phyloP scores from a whole-genome alignment of 2,888 invertebrate genomes.

The Caenorhabditis uteleia region DNA sequence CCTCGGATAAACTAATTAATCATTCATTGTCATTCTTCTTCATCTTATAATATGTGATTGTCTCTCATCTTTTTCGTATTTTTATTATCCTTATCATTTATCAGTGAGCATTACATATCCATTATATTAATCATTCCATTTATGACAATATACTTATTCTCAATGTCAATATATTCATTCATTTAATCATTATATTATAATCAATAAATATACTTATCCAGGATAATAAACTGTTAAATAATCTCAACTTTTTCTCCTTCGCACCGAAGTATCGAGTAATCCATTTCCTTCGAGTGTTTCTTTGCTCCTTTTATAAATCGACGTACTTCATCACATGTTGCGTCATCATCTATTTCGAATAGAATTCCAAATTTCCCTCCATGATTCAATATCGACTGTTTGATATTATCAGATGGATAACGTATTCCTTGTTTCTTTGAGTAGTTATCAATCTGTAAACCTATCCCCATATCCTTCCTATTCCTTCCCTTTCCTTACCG shows the following conservation, averaged over 20 bases:
- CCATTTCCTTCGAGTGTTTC: slow-evolving; percentile 24
- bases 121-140: background rate
- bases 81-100: no score
- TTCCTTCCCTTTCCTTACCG: no score
- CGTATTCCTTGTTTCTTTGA: slow-evolving; percentile 17
- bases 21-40: no score
- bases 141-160: background rate
- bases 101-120: no score
- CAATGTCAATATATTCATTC: background rate
- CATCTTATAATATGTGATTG: no score
- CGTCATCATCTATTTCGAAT: slow-evolving; percentile 18
- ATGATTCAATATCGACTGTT: slow-evolving; percentile 23
- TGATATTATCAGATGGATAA: slow-evolving; percentile 30
- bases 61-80: no score
- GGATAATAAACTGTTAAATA: slow-evolving; percentile 11
- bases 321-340: slow-evolving; percentile 22
- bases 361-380: slow-evolving; percentile 30
- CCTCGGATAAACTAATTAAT: no score
- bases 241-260: slow-evolving; percentile 17
- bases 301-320: slow-evolving; percentile 29
- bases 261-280: slow-evolving; percentile 23
- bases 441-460: slow-evolving; percentile 25
- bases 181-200: background rate
- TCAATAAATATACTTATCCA: background rate
- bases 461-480: no score